Evolutionary conservation across 1,140 invertebrate species (phyloP).

Genomic region (Papilio polytes): DNA sequence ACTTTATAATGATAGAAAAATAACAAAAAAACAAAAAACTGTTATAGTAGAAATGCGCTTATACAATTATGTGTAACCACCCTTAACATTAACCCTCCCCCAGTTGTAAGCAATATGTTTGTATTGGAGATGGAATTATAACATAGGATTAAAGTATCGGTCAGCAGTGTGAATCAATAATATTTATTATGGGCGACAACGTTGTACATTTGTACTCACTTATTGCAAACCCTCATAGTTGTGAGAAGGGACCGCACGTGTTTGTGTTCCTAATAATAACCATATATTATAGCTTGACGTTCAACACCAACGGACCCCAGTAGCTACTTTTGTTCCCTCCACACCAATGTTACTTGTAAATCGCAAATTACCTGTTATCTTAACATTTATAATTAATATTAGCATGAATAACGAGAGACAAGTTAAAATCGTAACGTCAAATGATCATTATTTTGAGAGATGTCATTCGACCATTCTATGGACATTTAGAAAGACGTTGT

Average conservation of each 20-base stretch:
- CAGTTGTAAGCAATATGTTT: constrained; percentile 64
- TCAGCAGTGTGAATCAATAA: constrained; percentile 69
- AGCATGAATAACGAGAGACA: neutral
- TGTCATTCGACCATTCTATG: too few species aligned
- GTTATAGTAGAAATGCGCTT: too few species aligned
- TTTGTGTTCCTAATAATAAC: constrained; percentile 39
- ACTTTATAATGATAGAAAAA: too few species aligned
- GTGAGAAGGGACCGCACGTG: constrained; percentile 39
- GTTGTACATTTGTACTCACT: constrained; percentile 56
- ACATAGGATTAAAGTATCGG: constrained; percentile 64
- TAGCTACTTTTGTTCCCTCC: neutral
- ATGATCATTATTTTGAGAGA: too few species aligned
- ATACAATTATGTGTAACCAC: constrained; percentile 13
- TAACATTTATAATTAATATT: neutral
- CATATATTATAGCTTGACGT: constrained; percentile 35
- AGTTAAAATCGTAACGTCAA: too few species aligned
- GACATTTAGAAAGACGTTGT: too few species aligned
- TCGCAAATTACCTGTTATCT: neutral
- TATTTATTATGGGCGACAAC: constrained; percentile 59
- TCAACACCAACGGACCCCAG: neutral
- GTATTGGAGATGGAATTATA: constrained; percentile 54
- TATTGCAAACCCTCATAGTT: constrained; percentile 38
- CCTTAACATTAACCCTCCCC: constrained; percentile 42
- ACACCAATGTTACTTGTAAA: neutral
- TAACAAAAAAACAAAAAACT: too few species aligned